Base-by-base conservation (phyloP, 2,888 invertebrate genomes). In the Ochropleura leucogaster region DNA sequence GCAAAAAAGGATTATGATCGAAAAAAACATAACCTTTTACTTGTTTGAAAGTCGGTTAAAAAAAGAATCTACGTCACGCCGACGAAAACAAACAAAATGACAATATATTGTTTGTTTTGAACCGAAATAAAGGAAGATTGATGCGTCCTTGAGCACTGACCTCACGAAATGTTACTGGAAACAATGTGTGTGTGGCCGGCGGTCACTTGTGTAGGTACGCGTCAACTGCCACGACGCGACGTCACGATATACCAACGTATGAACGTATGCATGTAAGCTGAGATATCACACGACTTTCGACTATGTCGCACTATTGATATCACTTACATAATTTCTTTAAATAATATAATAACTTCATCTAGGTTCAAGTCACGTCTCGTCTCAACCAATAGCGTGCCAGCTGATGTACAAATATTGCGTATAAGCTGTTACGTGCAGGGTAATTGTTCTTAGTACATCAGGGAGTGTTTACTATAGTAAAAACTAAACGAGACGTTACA, bases 91-190 rank as follows among this genome's bases (percentile, higher is more conserved):
- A 44, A 46, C n/a, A 0, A 63, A 44, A 63, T 14, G 7, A 63
- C 44, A 63, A 20, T 16, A 7, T 9, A 46, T 20, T 20, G 44
- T 64, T 49, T 69, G 64, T 30, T 47, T 40, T 47, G 10, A 63
- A 16, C 16, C n/a, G 65, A 49, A 64, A 49, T 20, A 12, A 49
- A 68, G 47, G 40, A n/a, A 68, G 40, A 63, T 63, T 63, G 30
- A 47, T 10, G 8, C 8, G 60, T 18, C 51, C 40, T 40, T 30
- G 63, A 63, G 14, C 64, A n/a, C 47, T n/a, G 40, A 4, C 47
- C n/a, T 20, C n/a, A 4, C 12, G n/a, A 42, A n/a, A n/a, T 62
- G n/a, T 62, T 60, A n/a, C 30, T 42, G n/a, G 12, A 42, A 42
- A 62, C 60, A 12, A 62, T 42, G 18, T 42, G 30, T 30, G 30